A percentile compares a stretch with the other conserved stretches of the same genome.
Evolutionary conservation across 1,140 invertebrate species (phyloP).

Genomic region (Macrosteles quadrilineatus): DNA sequence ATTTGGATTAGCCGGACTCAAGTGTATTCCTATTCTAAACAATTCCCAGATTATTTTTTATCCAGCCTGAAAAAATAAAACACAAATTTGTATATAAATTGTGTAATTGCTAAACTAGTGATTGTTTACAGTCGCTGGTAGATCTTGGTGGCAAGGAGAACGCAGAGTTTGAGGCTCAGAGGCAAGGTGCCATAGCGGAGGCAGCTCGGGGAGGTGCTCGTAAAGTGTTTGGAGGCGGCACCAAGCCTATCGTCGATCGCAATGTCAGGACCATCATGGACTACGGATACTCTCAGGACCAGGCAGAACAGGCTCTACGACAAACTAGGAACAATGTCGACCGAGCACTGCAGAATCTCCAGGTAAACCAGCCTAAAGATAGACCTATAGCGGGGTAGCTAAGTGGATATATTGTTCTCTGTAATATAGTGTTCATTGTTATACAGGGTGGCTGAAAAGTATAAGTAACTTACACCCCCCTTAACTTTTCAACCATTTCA

Average conservation of each 20-base stretch:
- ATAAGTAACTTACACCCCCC: too few relatives aligned
- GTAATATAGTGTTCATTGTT: too few relatives aligned
- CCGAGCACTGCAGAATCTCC: slow-evolving; percentile 67
- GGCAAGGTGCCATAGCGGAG: slow-evolving; percentile 84
- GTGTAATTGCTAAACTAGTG: too few relatives aligned
- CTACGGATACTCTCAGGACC: slow-evolving; percentile 74
- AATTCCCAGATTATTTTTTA: too few relatives aligned
- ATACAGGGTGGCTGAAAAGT: too few relatives aligned
- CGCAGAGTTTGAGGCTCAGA: slow-evolving; percentile 81
- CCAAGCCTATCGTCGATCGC: slow-evolving; percentile 70
- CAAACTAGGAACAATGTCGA: slow-evolving; percentile 73
- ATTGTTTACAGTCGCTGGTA: slow-evolving; percentile 43
- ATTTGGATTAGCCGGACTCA: too few relatives aligned
- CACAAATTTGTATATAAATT: too few relatives aligned
- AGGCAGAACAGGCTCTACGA: slow-evolving; percentile 72
- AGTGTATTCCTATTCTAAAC: too few relatives aligned
- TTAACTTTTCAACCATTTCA: too few relatives aligned
- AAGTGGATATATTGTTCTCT: too few relatives aligned
- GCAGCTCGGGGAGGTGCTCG: slow-evolving; percentile 69
- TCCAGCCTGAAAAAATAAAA: too few relatives aligned
- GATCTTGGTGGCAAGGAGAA: slow-evolving; percentile 50
- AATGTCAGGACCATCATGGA: slow-evolving; percentile 80
- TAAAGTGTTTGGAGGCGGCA: slow-evolving; percentile 65
- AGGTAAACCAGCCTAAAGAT: too few relatives aligned
- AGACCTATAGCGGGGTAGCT: background rate